phyloP scores from a whole-genome alignment of 53 echinoderm and acorn worm genomes.

The Paracentrotus lividus region DNA sequence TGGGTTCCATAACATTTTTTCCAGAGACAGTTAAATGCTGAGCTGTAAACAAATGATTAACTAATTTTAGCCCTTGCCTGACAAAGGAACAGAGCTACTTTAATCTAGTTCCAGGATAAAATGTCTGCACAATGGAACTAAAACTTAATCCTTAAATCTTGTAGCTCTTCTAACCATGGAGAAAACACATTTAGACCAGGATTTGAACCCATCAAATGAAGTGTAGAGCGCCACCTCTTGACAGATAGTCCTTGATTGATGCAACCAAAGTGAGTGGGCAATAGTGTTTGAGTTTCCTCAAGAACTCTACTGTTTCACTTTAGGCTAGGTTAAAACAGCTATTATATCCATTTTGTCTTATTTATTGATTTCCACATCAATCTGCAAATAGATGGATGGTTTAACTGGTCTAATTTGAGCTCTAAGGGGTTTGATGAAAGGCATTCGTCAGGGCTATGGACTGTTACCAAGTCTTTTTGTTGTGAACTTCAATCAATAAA shows the following conservation, averaged over 20 bases:
- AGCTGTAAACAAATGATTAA: no score
- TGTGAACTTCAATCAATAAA: constrained; percentile 1
- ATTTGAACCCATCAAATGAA: background rate
- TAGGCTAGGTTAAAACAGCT: background rate
- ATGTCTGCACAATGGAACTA: no score
- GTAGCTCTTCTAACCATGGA: no score
- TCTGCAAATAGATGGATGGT: background rate
- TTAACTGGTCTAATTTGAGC: background rate
- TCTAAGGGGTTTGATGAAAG: background rate
- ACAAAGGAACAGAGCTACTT: no score
- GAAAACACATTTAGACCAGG: background rate
- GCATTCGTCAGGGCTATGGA: background rate
- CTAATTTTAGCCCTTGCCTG: no score
- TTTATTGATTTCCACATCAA: background rate
- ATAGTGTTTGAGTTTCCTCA: background rate
- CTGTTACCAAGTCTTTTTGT: background rate
- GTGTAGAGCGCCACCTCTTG: background rate
- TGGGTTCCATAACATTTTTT: no score
- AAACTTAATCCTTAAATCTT: no score
- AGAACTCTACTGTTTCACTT: background rate
- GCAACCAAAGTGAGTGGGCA: background rate
- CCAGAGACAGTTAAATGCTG: no score
- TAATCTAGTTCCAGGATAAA: no score
- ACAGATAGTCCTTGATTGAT: no score
- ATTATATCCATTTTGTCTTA: background rate